phyloP scores from a whole-genome alignment of 2,888 invertebrate genomes.

The Rotaria macrura region DNA sequence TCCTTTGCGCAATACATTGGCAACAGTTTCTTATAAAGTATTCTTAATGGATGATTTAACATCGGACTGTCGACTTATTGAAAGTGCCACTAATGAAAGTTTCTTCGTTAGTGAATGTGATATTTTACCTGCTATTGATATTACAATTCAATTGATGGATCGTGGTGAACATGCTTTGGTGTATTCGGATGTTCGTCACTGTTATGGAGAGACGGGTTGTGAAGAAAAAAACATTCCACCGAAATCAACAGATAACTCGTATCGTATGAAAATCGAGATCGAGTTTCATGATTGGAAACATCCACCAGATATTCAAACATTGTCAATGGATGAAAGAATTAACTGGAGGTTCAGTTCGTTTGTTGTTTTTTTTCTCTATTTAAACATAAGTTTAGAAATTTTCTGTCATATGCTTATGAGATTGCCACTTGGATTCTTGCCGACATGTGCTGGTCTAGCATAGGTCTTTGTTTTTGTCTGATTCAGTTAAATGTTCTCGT shows the following conservation, averaged over 20 bases:
- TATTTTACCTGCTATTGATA: slow-evolving; percentile 13
- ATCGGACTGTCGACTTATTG: background rate
- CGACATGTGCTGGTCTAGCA: too few species aligned
- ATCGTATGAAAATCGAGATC: background rate
- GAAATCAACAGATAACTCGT: background rate
- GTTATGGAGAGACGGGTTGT: background rate
- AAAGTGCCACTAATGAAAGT: background rate
- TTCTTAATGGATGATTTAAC: background rate
- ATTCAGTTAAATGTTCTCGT: too few species aligned
- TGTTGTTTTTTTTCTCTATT: too few species aligned
- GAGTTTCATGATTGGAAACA: slow-evolving; percentile 3
- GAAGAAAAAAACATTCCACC: slow-evolving; percentile 5
- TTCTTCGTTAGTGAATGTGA: background rate
- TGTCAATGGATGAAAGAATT: background rate
- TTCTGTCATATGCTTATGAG: too few species aligned
- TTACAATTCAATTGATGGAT: background rate
- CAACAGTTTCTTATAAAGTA: slow-evolving; percentile 1
- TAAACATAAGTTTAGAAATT: too few species aligned
- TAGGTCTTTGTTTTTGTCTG: too few species aligned
- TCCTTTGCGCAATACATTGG: background rate
- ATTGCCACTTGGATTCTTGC: too few species aligned
- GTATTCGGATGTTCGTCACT: background rate
- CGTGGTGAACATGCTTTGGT: background rate
- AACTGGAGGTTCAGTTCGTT: background rate
- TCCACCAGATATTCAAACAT: background rate